These are phyloP conservation scores for Clistopyga incitator DNA, from an alignment of 2,888 invertebrate species.

Conservation along the genomic window DNA sequence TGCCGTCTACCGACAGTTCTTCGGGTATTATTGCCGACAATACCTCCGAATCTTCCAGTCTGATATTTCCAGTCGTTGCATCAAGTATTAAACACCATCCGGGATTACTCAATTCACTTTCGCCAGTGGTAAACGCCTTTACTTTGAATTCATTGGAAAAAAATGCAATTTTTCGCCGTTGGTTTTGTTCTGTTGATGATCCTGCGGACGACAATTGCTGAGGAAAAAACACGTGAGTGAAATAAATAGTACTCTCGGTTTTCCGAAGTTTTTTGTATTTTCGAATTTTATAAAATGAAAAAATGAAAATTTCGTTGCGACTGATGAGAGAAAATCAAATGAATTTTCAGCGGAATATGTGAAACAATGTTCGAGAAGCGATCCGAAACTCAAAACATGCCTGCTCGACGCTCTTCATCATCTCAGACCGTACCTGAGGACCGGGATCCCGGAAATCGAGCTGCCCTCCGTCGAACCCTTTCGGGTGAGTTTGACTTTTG, in stretches of 20 bases:
- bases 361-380: conserved; percentile 88
- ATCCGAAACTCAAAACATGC: conserved; percentile 83
- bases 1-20: conserved; percentile 40
- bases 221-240: conserved; percentile 67
- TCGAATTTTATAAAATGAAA: too few relatives aligned
- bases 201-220: conserved; percentile 36
- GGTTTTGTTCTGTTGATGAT: conserved; percentile 30
- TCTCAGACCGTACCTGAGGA: conserved; percentile 83
- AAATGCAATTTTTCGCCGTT: conserved; percentile 39
- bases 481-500: conserved; percentile 75
- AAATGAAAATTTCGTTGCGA: too few relatives aligned
- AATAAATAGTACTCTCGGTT: neutral
- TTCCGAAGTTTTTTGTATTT: too few relatives aligned
- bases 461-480: conserved; percentile 86
- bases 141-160: neutral
- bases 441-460: conserved; percentile 86
- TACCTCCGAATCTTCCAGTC: conserved; percentile 6
- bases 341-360: conserved; percentile 85
- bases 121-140: neutral
- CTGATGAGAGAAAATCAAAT: neutral
- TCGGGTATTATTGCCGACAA: conserved; percentile 21
- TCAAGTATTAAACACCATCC: neutral
- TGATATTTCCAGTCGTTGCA: neutral
- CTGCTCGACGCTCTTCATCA: conserved; percentile 83
- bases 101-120: neutral